These are phyloP conservation scores for Euschistus heros DNA, from an alignment of 1,140 invertebrate genomes.

Conservation along the genomic window DNA sequence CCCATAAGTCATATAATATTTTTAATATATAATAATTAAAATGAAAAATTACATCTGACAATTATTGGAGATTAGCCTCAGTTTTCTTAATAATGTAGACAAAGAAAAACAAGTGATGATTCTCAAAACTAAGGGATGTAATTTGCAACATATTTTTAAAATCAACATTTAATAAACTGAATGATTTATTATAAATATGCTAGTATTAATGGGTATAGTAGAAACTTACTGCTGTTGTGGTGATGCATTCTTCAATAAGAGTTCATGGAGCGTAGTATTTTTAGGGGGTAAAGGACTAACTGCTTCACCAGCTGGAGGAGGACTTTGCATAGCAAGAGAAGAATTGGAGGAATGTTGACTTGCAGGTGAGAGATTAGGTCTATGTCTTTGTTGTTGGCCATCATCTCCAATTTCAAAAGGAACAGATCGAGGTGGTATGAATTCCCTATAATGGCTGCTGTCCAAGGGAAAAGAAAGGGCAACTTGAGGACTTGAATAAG, in stretches of 20 bases:
- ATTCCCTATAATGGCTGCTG: slow-evolving; percentile 22
- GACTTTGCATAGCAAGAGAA: slow-evolving; percentile 15
- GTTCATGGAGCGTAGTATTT: slow-evolving; percentile 47
- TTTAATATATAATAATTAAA: too few species aligned
- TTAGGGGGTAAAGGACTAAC: slow-evolving; percentile 35
- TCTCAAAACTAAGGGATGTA: too few species aligned
- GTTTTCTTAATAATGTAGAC: too few species aligned
- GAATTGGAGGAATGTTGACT: slow-evolving; percentile 23
- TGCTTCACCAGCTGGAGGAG: slow-evolving; percentile 6
- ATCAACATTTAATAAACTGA: too few species aligned
- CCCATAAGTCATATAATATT: too few species aligned
- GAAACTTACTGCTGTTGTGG: slow-evolving; percentile 40
- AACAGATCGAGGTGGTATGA: background rate
- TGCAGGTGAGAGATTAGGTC: slow-evolving; percentile 9
- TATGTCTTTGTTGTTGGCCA: background rate
- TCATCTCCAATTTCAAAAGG: slow-evolving; percentile 5
- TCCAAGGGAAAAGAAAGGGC: slow-evolving; percentile 30
- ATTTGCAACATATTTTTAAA: too few species aligned
- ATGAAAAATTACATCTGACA: too few species aligned
- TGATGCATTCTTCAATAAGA: slow-evolving; percentile 49
- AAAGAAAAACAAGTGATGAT: too few species aligned
- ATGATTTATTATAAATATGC: too few species aligned
- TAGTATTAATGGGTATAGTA: too few species aligned
- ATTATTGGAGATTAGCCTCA: too few species aligned
- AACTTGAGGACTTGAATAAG: background rate